Conservation (phyloP, 2,113 vertebrate genomes). For the Dascyllus trimaculatus region DNA sequence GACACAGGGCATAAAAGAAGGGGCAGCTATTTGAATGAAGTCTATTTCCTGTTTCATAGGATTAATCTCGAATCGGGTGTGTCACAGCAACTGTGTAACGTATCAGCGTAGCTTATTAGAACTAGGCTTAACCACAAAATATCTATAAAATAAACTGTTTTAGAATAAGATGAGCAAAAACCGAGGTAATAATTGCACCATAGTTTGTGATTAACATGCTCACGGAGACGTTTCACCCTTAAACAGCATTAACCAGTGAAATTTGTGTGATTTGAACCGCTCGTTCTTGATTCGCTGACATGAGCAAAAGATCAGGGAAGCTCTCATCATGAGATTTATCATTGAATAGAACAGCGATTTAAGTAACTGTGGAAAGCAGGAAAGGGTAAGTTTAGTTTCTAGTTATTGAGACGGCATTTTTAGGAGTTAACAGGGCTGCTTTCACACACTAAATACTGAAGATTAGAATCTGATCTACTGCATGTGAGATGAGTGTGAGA, state of each 20-base stretch:
- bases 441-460: not conserved
- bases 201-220: not conserved
- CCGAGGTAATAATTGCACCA: too few relatives aligned
- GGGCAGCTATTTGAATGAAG: conserved; percentile 61
- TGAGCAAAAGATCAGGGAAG: not conserved
- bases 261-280: not conserved
- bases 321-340: not conserved
- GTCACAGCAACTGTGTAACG: not conserved
- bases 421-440: not conserved
- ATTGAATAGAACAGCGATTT: not conserved
- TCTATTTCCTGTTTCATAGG: conserved; percentile 43
- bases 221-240: not conserved
- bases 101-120: conserved; percentile 21
- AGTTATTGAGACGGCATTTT: too few relatives aligned
- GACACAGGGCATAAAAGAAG: conserved; percentile 61
- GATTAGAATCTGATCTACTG: too few relatives aligned
- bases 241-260: not conserved
- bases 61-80: conserved; percentile 43
- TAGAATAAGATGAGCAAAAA: too few relatives aligned
- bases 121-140: not conserved
- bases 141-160: not conserved
- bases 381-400: too few relatives aligned
- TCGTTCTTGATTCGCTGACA: not conserved
- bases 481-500: too few relatives aligned
- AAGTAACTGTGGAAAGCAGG: not conserved